These are phyloP conservation scores for Corythoichthys haematopterus DNA, from an alignment of 2,113 vertebrate species.

Conservation along the genomic window DNA sequence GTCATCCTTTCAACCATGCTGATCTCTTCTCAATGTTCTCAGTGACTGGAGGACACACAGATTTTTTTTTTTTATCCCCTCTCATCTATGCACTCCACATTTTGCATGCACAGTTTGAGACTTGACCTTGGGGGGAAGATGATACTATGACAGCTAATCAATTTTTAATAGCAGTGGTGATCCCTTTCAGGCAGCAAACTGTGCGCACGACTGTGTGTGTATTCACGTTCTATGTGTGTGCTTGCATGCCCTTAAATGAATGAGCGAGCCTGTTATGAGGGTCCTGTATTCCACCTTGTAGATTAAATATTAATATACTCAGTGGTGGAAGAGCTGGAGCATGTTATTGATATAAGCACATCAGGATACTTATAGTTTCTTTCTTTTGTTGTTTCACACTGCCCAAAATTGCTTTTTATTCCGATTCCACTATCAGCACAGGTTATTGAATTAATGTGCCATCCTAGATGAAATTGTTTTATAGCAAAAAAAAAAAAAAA, in stretches of 20 bases:
- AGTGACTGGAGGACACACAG: not conserved
- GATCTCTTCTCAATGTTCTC: not conserved
- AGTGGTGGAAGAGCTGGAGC: conserved; percentile 24
- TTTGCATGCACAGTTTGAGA: conserved; percentile 31
- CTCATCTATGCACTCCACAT: conserved; percentile 7
- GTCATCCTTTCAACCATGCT: not conserved
- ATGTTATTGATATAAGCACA: not conserved
- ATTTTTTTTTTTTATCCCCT: not conserved
- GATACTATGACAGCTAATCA: conserved; percentile 65
- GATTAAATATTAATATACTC: conserved; percentile 61
- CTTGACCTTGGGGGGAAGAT: conserved; percentile 66
- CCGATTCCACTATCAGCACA: not conserved
- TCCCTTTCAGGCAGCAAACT: conserved; percentile 54
- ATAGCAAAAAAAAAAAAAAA: not conserved
- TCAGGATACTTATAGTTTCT: not conserved
- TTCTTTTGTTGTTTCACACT: not conserved
- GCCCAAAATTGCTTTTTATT: not conserved
- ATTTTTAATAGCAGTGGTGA: conserved; percentile 69
- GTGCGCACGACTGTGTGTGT: conserved; percentile 25
- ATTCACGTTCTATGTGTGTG: conserved; percentile 31
- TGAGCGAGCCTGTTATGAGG: conserved; percentile 46
- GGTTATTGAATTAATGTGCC: not conserved
- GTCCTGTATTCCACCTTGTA: conserved; percentile 49
- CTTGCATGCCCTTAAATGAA: conserved; percentile 47
- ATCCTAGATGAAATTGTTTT: not conserved